These are phyloP conservation scores for Ianthella basta DNA, from an alignment of 37 sponge, comb jelly and placozoan species.

Conservation along the genomic window DNA sequence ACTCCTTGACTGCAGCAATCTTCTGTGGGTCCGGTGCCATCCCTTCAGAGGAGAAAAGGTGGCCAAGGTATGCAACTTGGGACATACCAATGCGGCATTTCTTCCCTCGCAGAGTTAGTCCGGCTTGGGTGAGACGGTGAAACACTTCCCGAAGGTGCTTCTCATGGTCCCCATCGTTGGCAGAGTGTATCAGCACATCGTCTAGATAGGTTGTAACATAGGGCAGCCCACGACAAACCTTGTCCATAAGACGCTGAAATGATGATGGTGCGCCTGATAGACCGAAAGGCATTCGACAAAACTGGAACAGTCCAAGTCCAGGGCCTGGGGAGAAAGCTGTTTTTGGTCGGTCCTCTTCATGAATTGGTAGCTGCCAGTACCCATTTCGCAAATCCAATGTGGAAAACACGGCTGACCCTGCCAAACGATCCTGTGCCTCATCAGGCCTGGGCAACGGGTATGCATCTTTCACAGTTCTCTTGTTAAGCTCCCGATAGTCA, in stretches of 20 bases:
- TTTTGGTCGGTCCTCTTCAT: background rate
- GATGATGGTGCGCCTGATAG: constrained; percentile 30
- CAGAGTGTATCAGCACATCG: background rate
- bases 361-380: constrained; percentile 27
- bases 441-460: constrained; percentile 60
- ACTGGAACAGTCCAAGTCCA: constrained; percentile 26
- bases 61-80: background rate
- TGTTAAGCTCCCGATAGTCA: constrained; percentile 64
- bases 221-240: constrained; percentile 13
- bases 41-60: constrained; percentile 4
- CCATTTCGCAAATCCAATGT: constrained; percentile 9
- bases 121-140: background rate
- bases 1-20: background rate
- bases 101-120: background rate
- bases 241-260: constrained; percentile 26
- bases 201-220: background rate
- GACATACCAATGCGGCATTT: constrained; percentile 4
- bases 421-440: constrained; percentile 58
- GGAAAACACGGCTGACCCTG: constrained; percentile 49
- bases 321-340: constrained; percentile 20
- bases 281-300: constrained; percentile 14
- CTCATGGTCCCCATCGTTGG: background rate
- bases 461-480: constrained; percentile 58
- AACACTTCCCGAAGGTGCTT: background rate
- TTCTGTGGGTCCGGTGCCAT: constrained; percentile 16